Percentiles rank a stretch among this genome's conserved stretches.
These are phyloP conservation scores for Caenorhabditis uteleia DNA, from an alignment of 2,888 invertebrate species.

Conservation along the genomic window DNA sequence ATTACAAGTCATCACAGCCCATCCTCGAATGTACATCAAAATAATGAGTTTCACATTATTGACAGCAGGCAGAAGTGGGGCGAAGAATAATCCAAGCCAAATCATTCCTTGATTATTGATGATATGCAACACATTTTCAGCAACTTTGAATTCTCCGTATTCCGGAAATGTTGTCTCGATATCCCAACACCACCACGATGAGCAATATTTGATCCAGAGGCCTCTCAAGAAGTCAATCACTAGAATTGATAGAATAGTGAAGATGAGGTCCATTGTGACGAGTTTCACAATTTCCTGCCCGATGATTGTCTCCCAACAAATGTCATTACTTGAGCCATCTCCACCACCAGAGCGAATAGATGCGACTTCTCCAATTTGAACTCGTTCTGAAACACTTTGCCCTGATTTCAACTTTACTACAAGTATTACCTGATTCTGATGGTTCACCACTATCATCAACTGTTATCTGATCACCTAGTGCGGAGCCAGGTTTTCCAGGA, in stretches of 20 bases:
- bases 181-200: slow-evolving; percentile 93
- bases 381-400: not conserved
- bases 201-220: slow-evolving; percentile 82
- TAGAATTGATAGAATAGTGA: slow-evolving; percentile 83
- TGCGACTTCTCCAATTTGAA: not conserved
- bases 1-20: slow-evolving; percentile 84
- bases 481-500: not conserved
- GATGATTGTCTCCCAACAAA: slow-evolving; percentile 98
- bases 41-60: slow-evolving; percentile 89
- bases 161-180: slow-evolving; percentile 92
- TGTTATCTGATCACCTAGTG: not conserved
- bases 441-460: not conserved
- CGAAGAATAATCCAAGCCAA: slow-evolving; percentile 98
- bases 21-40: slow-evolving; percentile 79
- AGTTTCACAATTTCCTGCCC: slow-evolving; percentile 94
- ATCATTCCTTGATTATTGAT: slow-evolving; percentile 97
- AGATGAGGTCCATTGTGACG: slow-evolving; percentile 90
- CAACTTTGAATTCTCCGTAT: slow-evolving; percentile 97
- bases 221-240: slow-evolving; percentile 90
- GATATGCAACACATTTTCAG: slow-evolving; percentile 92
- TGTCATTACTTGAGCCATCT: slow-evolving; percentile 45
- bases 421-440: not conserved
- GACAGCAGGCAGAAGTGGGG: slow-evolving; percentile 87
- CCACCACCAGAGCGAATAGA: slow-evolving; percentile 7
- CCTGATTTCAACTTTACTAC: not conserved